A percentile compares a stretch with the other conserved stretches of the same genome.
These are phyloP conservation scores for Eupsilia transversa DNA, from an alignment of 2,888 invertebrate species.

Conservation along the genomic window DNA sequence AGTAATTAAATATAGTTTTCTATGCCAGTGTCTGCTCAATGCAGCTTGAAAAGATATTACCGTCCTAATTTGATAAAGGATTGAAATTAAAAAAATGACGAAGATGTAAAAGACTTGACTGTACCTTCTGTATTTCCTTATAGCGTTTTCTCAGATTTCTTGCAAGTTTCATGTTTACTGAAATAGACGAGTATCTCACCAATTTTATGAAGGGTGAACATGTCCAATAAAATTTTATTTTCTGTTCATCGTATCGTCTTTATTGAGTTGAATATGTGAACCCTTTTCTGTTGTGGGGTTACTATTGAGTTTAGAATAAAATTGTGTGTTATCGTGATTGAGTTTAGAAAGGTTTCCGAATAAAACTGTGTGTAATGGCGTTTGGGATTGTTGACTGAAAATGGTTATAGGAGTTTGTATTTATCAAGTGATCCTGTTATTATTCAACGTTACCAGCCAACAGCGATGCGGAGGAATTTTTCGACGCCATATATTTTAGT, in stretches of 20 bases:
- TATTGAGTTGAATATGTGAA: slow-evolving; percentile 56
- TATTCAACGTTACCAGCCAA: too few relatives aligned
- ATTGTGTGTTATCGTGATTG: slow-evolving; percentile 47
- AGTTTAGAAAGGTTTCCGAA: slow-evolving; percentile 23
- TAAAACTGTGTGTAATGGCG: slow-evolving; percentile 1
- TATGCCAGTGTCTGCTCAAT: not conserved
- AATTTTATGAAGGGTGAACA: slow-evolving; percentile 60
- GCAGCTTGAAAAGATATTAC: too few relatives aligned
- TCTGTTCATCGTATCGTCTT: slow-evolving; percentile 57
- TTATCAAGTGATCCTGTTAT: too few relatives aligned
- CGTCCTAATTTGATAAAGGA: not conserved
- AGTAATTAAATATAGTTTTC: not conserved
- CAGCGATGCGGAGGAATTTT: too few relatives aligned
- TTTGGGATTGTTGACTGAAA: not conserved
- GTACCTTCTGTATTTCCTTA: slow-evolving; percentile 18
- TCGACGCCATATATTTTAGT: too few relatives aligned
- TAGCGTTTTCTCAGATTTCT: slow-evolving; percentile 21
- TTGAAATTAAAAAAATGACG: not conserved
- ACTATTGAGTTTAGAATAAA: slow-evolving; percentile 34
- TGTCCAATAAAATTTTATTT: slow-evolving; percentile 60
- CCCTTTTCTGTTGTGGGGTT: slow-evolving; percentile 46
- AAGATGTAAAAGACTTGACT: not conserved
- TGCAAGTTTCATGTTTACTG: slow-evolving; percentile 45
- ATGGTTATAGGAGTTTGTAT: not conserved
- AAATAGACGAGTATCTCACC: slow-evolving; percentile 48